These are phyloP conservation scores for Cyclina sinensis DNA, from an alignment of 1,140 invertebrate species.

Conservation along the genomic window DNA sequence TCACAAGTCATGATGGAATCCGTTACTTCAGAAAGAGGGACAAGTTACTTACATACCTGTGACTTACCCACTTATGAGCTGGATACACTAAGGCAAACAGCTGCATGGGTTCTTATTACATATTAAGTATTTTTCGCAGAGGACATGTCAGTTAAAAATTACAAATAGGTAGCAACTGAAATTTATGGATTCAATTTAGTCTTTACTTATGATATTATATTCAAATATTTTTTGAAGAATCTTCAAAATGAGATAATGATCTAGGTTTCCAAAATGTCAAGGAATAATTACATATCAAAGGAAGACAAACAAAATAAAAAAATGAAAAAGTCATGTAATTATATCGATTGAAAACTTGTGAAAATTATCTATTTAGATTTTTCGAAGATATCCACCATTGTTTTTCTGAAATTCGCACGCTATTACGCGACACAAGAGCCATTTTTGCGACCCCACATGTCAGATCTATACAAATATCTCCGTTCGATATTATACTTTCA, in stretches of 20 bases:
- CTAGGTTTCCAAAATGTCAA: constrained; percentile 36
- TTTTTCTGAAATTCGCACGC: constrained; percentile 33
- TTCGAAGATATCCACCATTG: constrained; percentile 15
- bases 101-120: no score
- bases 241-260: constrained; percentile 13
- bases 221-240: no score
- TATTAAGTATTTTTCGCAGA: no score
- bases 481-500: constrained; percentile 38
- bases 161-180: no score
- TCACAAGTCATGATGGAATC: no score
- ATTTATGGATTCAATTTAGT: no score
- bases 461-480: constrained; percentile 17
- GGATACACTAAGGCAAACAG: no score
- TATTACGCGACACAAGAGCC: constrained; percentile 35
- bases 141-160: no score
- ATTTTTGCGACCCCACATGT: constrained; percentile 20
- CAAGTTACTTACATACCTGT: no score
- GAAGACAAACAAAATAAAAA: neutral
- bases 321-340: constrained; percentile 41
- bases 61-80: no score
- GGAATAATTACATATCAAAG: constrained; percentile 38
- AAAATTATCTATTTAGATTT: constrained; percentile 18
- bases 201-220: no score
- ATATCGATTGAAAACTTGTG: constrained; percentile 22
- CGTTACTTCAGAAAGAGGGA: no score